phyloP scores from a whole-genome alignment of 2,888 invertebrate species.

The Azorinus chamasolen region DNA sequence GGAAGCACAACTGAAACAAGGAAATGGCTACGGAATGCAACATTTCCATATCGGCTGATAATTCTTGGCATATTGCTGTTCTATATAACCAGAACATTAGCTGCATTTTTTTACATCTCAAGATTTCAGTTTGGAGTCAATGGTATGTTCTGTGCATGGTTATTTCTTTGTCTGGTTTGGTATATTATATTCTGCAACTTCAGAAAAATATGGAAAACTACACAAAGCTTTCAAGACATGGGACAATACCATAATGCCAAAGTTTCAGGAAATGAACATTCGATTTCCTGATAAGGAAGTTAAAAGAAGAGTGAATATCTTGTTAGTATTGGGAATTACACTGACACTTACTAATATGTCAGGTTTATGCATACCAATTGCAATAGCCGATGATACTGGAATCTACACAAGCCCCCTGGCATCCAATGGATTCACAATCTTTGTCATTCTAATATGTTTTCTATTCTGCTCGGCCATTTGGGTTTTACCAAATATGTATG shows the following conservation, averaged over 20 bases:
- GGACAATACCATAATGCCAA: constrained; percentile 21
- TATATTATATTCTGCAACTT: constrained; percentile 22
- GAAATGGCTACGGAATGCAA: neutral
- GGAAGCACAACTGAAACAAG: neutral
- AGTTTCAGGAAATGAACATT: constrained; percentile 16
- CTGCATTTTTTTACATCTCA: constrained; percentile 19
- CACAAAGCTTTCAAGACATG: constrained; percentile 16
- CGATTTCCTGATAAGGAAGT: constrained; percentile 6
- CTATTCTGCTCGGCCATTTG: no score
- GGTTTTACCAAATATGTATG: no score
- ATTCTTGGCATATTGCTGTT: neutral
- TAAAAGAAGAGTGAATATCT: neutral
- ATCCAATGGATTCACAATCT: no score
- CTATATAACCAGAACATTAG: neutral
- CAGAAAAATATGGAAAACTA: constrained; percentile 13
- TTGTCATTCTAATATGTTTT: no score
- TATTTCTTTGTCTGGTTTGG: neutral
- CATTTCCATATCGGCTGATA: neutral
- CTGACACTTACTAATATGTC: constrained; percentile 1
- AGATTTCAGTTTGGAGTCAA: neutral
- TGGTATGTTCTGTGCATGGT: constrained; percentile 13
- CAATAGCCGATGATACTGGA: neutral
- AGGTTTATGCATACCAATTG: constrained; percentile 1
- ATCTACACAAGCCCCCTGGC: no score
- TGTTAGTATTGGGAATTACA: neutral